Evolutionary conservation across 1,140 invertebrate species (phyloP).

Genomic region (Zaprionus inermis): DNA sequence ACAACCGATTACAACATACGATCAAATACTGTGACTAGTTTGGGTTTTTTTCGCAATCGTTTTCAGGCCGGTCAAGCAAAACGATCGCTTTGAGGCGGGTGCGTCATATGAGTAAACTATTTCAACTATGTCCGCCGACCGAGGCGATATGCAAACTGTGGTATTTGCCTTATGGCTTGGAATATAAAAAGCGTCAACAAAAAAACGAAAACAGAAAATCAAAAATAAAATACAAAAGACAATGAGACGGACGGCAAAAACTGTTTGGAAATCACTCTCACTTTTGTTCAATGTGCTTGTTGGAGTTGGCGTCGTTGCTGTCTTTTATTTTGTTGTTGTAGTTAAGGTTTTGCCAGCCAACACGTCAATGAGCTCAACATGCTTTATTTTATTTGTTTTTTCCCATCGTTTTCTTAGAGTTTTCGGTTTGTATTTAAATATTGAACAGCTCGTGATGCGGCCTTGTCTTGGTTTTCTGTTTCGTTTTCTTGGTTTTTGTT

Average conservation of each 20-base stretch:
- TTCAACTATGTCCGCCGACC: slow-evolving; percentile 57
- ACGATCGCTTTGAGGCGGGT: slow-evolving; percentile 24
- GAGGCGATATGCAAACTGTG: slow-evolving; percentile 64
- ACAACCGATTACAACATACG: slow-evolving; percentile 53
- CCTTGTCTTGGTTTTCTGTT: slow-evolving; percentile 58
- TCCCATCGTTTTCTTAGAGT: slow-evolving; percentile 35
- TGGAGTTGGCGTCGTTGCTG: slow-evolving; percentile 44
- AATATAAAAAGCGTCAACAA: slow-evolving; percentile 49
- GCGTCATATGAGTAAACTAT: slow-evolving; percentile 64
- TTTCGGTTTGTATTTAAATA: slow-evolving; percentile 32
- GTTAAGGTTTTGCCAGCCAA: slow-evolving; percentile 44
- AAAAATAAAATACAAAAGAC: slow-evolving; percentile 31
- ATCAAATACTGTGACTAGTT: neutral
- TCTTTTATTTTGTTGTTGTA: slow-evolving; percentile 38
- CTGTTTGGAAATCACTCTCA: slow-evolving; percentile 83
- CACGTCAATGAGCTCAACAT: slow-evolving; percentile 34
- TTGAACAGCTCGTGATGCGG: slow-evolving; percentile 37
- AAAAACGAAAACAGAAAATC: slow-evolving; percentile 34
- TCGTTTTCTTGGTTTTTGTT: slow-evolving; percentile 35
- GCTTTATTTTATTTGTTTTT: slow-evolving; percentile 37
- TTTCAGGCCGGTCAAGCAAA: slow-evolving; percentile 50
- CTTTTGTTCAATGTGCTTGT: slow-evolving; percentile 78
- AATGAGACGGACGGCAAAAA: slow-evolving; percentile 45
- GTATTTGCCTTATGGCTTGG: slow-evolving; percentile 34
- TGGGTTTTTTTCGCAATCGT: slow-evolving; percentile 48